A percentile compares a stretch with the other conserved stretches of the same genome.
These are phyloP conservation scores for Gila robusta DNA, from an alignment of 2,797 vertebrate genomes.

Conservation along the genomic window DNA sequence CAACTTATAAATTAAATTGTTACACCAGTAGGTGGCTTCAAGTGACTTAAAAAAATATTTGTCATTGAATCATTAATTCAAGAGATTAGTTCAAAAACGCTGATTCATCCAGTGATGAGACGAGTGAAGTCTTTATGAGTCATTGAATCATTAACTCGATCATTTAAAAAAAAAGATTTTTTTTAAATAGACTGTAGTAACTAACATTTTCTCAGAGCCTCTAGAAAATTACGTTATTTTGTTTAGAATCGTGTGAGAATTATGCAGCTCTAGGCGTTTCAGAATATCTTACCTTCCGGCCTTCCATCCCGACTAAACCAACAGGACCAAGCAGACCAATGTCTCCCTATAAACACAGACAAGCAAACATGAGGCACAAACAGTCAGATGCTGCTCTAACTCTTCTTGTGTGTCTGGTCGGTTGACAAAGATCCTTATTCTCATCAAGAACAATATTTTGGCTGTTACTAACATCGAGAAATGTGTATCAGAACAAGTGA, in stretches of 20 bases:
- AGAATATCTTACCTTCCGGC: conserved; percentile 86
- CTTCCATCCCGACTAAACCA: conserved; percentile 85
- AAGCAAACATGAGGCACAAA: conserved; percentile 3
- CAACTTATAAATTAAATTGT: background rate
- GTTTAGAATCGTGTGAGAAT: background rate
- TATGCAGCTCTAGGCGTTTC: background rate
- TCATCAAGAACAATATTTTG: background rate
- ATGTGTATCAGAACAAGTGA: background rate
- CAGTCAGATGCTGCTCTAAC: background rate
- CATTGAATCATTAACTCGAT: background rate
- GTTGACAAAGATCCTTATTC: background rate
- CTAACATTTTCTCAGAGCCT: background rate
- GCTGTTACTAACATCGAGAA: background rate
- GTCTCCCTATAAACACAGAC: conserved; percentile 83
- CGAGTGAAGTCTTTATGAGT: background rate
- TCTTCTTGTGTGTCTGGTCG: background rate
- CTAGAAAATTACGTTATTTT: background rate
- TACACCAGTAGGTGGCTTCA: background rate
- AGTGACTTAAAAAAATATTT: background rate
- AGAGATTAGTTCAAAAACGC: too few relatives aligned
- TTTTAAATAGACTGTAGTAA: background rate
- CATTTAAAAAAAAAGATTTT: too few relatives aligned
- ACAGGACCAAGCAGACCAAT: conserved; percentile 86
- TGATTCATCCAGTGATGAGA: background rate
- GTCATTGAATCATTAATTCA: too few relatives aligned